A percentile compares a stretch with the other conserved stretches of the same genome.
Evolutionary conservation across 2,113 vertebrate genomes (phyloP).

Genomic region (Anhinga rufa): DNA sequence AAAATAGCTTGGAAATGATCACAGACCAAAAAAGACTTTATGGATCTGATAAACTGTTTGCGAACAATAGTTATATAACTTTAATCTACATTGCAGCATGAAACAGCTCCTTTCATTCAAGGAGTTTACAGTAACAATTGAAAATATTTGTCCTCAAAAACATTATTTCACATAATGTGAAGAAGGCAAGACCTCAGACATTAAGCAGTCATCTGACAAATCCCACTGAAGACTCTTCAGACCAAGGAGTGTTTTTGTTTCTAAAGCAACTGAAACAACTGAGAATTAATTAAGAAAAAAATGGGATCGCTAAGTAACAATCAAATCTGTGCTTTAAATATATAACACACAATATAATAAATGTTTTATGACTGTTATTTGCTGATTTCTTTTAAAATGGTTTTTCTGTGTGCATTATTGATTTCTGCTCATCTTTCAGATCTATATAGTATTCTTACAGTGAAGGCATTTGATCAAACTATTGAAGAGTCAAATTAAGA

Average conservation of each 20-base stretch:
- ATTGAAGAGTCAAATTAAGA: background rate
- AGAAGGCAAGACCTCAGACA: background rate
- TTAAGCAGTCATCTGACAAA: background rate
- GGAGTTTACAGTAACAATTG: background rate
- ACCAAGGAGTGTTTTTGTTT: background rate
- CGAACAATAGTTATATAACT: background rate
- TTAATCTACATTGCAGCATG: background rate
- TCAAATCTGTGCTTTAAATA: background rate
- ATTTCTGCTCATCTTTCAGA: background rate
- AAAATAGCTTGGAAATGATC: background rate
- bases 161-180: background rate
- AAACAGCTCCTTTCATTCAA: background rate
- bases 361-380: background rate
- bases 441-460: background rate
- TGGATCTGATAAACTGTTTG: background rate
- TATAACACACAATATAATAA: background rate
- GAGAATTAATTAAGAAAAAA: background rate
- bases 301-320: background rate
- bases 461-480: background rate
- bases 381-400: background rate
- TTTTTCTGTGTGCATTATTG: background rate
- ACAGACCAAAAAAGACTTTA: background rate
- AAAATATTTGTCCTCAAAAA: background rate
- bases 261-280: background rate
- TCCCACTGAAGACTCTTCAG: background rate